Base-by-base conservation (phyloP, 2,113 vertebrate genomes). In the Syngnathoides biaculeatus region DNA sequence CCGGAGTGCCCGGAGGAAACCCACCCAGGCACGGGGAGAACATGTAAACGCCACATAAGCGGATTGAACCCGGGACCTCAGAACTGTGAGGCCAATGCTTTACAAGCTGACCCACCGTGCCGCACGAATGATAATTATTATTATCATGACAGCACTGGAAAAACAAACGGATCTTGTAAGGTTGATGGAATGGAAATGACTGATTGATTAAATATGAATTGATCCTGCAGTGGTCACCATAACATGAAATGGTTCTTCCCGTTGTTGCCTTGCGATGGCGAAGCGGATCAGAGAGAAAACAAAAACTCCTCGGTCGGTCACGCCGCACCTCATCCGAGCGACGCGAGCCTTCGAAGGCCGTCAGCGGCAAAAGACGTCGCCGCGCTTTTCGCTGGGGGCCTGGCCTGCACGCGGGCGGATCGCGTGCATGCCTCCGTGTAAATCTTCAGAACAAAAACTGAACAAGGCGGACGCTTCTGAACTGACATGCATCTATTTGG, bases 371-470 rank as follows among this genome's bases (percentile, higher is more conserved):
- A 74, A 62, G 74, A 83, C 52, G 60, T 42, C 72, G 71, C 50
- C 75, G 47, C 57, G 60, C 79, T 79, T 69, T 69, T 53, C 81
- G 64, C 79, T 75, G 67, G 79, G 75, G 74, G 71, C 67, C 67
- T 40, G 6, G 67, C 35, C 71, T 63, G 15, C n/a, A 76, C 55
- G 81, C 78, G 71, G 70, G 74, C 53, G 81, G 60, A 73, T 75
- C 68, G 75, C 48, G 22, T 45, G 65, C 69, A 62, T 72, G 68
- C 40, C 64, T 69, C 71, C 68, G 76, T 87, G 84, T 78, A 86
- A 85, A 89, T 85, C 69, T 64, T 72, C 69, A 69, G 80, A 85
- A 80, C 71, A 82, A 77, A 79, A 79, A 71, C n/a, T n/a, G n/a
- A n/a, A n/a, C n/a, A n/a, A n/a, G n/a, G n/a, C n/a, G 60, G 65